Evolutionary conservation across 2,113 vertebrate genomes (phyloP), one percentile per base, ranked within the genome.

Genomic region (Trematomus loennbergii): DNA sequence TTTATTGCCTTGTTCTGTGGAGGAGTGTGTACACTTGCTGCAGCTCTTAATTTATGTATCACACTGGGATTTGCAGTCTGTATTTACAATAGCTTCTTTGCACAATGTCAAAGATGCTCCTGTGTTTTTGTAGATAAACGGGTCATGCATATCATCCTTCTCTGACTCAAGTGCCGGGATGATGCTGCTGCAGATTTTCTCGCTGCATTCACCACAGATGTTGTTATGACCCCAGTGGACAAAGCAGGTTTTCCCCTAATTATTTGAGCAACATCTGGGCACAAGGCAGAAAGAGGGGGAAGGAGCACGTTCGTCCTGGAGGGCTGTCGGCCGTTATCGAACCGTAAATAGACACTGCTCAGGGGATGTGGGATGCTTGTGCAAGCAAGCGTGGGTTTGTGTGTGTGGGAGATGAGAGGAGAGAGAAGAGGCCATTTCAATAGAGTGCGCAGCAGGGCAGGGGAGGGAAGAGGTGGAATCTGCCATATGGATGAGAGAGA

Each of bases 341-440:
- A 92, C 87, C 84, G 83, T 94, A 91, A 94, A 94, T 92, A 94
- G 85, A 89, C 72, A 59, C 52, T 83, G 85, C 89, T 88, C 78
- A 36, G 85, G 75, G 75, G 84, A 88, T 86, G 85, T 77, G 75
- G 88, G 88, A 90, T 79, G 88, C 86, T 85, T 90, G 90, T 89
- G 88, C 82, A 84, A 80, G 89, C 86, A 87, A 85, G 75, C 75
- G 83, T 90, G 87, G 86, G 89, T 89, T 87, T 88, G 77, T 84
- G 73, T 84, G 84, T 86, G 89, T 81, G 78, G 36, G 36, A 40
- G 36, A 40, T 36, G n/a, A 36, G 3, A 36, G 33, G 29, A 29
- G 8, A 40, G 36, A 62, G 84, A 85, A 79, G 79, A 83, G 84
- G 85, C 84, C 79, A 84, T 91, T 89, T 93, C 82, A 88, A 85